Conservation (phyloP, 2,888 invertebrate genomes). For the Synergus laeviventris region DNA sequence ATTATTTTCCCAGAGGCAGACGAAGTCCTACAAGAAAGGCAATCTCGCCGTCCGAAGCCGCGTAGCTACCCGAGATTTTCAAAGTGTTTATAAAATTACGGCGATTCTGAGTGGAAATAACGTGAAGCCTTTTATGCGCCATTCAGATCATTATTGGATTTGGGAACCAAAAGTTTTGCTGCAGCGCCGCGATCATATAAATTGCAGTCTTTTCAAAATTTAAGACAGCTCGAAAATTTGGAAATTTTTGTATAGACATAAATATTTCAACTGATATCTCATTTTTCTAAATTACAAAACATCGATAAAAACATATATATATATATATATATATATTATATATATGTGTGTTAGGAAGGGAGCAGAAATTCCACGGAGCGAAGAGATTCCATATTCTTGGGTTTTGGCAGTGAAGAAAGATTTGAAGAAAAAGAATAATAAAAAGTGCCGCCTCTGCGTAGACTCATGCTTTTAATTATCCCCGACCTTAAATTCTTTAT, state of each 20-base stretch:
- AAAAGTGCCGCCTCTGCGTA: constrained; percentile 16
- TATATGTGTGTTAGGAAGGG: too few species aligned
- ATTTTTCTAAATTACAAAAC: too few species aligned
- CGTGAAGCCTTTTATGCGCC: constrained; percentile 64
- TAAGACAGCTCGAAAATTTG: neutral
- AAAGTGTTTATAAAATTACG: constrained; percentile 76
- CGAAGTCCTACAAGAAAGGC: constrained; percentile 70
- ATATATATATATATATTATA: too few species aligned
- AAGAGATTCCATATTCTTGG: neutral
- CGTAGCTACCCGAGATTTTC: constrained; percentile 72
- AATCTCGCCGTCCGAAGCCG: constrained; percentile 71
- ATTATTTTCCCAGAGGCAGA: constrained; percentile 70
- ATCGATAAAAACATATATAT: too few species aligned
- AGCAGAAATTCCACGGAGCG: too few species aligned
- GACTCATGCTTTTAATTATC: constrained; percentile 78
- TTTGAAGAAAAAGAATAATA: constrained; percentile 39
- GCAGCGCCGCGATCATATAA: neutral
- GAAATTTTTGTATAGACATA: too few species aligned
- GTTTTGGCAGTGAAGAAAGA: neutral
- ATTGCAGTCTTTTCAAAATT: neutral
- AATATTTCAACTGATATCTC: too few species aligned
- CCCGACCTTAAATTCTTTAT: constrained; percentile 83
- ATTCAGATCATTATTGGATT: constrained; percentile 69
- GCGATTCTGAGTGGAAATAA: constrained; percentile 66
- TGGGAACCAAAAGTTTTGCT: constrained; percentile 57